These are phyloP conservation scores for Hypercompe scribonia DNA, from an alignment of 2,888 invertebrate genomes.

Conservation along the genomic window DNA sequence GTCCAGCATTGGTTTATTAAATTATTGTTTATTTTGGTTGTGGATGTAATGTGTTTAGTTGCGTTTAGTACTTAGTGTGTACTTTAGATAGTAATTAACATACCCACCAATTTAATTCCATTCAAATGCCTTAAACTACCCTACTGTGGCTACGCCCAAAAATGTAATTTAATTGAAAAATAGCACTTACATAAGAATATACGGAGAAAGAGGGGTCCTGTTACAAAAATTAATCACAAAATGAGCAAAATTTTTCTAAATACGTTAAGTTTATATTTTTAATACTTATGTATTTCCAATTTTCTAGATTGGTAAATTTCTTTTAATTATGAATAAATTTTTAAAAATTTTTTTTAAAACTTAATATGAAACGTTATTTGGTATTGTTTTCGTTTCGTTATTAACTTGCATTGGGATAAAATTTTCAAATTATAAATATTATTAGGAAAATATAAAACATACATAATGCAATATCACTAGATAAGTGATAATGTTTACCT, in stretches of 20 bases:
- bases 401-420: background rate
- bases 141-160: background rate
- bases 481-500: slow-evolving; percentile 74
- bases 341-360: too few species aligned
- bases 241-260: background rate
- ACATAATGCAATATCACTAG: background rate
- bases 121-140: background rate
- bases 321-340: too few species aligned
- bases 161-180: background rate
- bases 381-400: too few species aligned
- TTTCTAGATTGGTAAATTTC: too few species aligned
- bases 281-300: too few species aligned
- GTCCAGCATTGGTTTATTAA: too few species aligned
- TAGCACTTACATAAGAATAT: slow-evolving; percentile 4
- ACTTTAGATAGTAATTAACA: background rate
- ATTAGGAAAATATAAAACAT: background rate
- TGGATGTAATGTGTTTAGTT: too few species aligned
- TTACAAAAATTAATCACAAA: slow-evolving; percentile 4
- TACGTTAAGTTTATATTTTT: too few species aligned
- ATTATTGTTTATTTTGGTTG: too few species aligned
- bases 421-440: background rate
- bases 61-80: background rate
- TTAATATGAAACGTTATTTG: too few species aligned
- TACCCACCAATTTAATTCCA: background rate
- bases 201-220: background rate